phyloP scores from a whole-genome alignment of 2,888 invertebrate species.

The Pyrochroa serraticornis region DNA sequence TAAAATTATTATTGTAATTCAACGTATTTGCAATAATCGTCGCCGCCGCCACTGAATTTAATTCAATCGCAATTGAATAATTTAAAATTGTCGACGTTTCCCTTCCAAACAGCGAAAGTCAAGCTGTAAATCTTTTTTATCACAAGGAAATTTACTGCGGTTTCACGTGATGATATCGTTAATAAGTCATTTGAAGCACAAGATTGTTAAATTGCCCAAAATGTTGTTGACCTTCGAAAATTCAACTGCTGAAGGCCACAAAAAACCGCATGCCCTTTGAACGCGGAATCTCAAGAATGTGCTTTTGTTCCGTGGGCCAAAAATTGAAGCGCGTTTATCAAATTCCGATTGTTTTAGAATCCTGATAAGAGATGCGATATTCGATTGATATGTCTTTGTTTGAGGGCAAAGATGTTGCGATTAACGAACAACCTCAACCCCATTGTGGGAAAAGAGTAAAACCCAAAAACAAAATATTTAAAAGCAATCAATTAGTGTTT shows the following conservation, averaged over 20 bases:
- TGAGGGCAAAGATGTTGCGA: no score
- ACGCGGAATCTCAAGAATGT: background rate
- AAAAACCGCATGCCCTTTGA: conserved; percentile 8
- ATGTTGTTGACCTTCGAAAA: conserved; percentile 26
- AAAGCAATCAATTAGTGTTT: no score
- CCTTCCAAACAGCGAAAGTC: no score
- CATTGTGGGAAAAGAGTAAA: no score
- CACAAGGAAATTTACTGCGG: no score
- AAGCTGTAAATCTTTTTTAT: no score
- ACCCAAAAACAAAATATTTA: no score
- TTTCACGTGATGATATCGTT: background rate
- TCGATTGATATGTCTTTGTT: no score
- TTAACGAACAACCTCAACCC: no score
- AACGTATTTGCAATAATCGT: conserved; percentile 16
- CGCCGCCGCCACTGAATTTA: background rate
- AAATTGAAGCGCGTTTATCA: conserved; percentile 14
- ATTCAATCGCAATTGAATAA: no score
- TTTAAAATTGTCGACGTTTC: no score
- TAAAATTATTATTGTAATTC: conserved; percentile 22
- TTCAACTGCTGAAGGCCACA: background rate
- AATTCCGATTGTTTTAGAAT: conserved; percentile 19
- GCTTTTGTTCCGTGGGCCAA: background rate
- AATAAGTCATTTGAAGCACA: conserved; percentile 20
- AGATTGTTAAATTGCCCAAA: conserved; percentile 28
- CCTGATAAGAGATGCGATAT: no score